Evolutionary conservation across 2,888 invertebrate species (phyloP).

Genomic region (Yponomeuta evonymella): DNA sequence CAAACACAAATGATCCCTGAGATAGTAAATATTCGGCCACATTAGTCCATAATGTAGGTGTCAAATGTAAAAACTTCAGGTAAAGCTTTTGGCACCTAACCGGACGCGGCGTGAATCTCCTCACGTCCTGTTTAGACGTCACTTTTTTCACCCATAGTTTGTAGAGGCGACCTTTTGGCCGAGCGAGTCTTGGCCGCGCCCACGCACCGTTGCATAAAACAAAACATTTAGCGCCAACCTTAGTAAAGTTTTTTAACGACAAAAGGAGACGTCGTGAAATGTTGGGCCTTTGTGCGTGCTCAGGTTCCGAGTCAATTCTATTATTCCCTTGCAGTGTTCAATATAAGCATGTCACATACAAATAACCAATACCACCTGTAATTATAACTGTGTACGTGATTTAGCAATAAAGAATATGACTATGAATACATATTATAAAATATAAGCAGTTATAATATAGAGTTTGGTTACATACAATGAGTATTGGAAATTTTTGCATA

Average conservation of each 20-base stretch:
- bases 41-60: conserved; percentile 51
- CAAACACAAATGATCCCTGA: conserved; percentile 57
- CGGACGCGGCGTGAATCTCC: conserved; percentile 60
- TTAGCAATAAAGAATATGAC: too few relatives aligned
- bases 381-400: too few relatives aligned
- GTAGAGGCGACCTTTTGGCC: conserved; percentile 35
- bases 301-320: not conserved
- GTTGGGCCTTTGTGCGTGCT: not conserved
- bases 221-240: conserved; percentile 16
- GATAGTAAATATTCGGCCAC: conserved; percentile 54
- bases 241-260: not conserved
- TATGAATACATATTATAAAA: too few relatives aligned
- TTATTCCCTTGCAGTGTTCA: not conserved
- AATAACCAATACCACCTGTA: too few relatives aligned
- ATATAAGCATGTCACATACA: too few relatives aligned
- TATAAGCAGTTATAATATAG: too few relatives aligned
- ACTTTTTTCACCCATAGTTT: conserved; percentile 54
- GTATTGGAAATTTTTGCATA: too few relatives aligned
- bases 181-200: conserved; percentile 34
- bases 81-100: conserved; percentile 75
- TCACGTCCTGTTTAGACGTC: conserved; percentile 61
- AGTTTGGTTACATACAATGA: too few relatives aligned
- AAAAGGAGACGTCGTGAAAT: not conserved
- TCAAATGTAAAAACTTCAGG: conserved; percentile 49
- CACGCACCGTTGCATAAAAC: conserved; percentile 44